Evolutionary conservation across 2,888 invertebrate species (phyloP).

Genomic region (Callyntrura guangdongensis): DNA sequence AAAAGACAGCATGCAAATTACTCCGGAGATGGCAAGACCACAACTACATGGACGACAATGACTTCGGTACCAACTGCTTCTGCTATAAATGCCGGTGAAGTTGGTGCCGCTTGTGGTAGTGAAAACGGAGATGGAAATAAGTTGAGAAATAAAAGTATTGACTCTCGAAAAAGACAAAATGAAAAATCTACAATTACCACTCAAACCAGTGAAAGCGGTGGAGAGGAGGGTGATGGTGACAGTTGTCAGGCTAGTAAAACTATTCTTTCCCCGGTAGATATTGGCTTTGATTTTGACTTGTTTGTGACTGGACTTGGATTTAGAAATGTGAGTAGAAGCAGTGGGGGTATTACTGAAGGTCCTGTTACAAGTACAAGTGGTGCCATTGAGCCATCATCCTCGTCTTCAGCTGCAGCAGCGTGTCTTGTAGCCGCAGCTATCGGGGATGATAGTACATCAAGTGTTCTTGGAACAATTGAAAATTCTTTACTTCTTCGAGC

Average conservation of each 20-base stretch:
- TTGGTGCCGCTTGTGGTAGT: constrained; percentile 15
- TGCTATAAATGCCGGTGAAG: constrained; percentile 52
- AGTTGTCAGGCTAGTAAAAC: constrained; percentile 75
- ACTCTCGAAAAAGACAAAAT: constrained; percentile 39
- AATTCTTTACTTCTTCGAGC: constrained; percentile 75
- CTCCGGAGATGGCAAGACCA: constrained; percentile 59
- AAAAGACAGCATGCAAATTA: constrained; percentile 64
- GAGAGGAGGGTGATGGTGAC: constrained; percentile 61
- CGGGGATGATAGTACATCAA: constrained; percentile 62
- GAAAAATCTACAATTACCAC: constrained; percentile 33
- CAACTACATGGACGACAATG: constrained; percentile 72
- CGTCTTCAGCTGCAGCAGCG: constrained; percentile 43
- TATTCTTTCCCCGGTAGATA: constrained; percentile 71
- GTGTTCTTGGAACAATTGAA: constrained; percentile 75
- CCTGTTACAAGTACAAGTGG: constrained; percentile 7
- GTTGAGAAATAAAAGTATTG: constrained; percentile 53
- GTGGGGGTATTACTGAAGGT: neutral
- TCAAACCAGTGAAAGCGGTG: constrained; percentile 13
- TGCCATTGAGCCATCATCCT: constrained; percentile 32
- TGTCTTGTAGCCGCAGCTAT: constrained; percentile 68
- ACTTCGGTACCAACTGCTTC: constrained; percentile 60
- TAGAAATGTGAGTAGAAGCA: constrained; percentile 65
- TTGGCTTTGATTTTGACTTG: constrained; percentile 80
- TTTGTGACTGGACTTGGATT: constrained; percentile 77
- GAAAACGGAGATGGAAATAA: constrained; percentile 67